Conservation (phyloP, 1,140 invertebrate genomes). For the Drosophila nigromelanica region DNA sequence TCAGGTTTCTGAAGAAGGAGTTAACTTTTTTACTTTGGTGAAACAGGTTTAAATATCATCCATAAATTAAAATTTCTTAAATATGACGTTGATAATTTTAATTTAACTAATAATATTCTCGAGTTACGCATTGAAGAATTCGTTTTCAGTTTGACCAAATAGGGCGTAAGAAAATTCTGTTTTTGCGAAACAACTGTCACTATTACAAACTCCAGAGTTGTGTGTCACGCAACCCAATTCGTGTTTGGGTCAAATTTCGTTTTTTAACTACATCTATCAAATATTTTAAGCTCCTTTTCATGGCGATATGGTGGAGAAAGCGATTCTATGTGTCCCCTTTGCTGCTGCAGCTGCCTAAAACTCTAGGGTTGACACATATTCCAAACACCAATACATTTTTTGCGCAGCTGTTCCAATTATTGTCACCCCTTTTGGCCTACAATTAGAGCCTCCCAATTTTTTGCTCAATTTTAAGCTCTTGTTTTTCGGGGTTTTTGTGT, state of each 20-base stretch:
- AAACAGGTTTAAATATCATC: too few relatives aligned
- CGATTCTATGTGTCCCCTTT: slow-evolving; percentile 9
- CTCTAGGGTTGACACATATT: slow-evolving; percentile 27
- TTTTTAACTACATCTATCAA: too few relatives aligned
- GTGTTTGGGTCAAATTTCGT: not conserved
- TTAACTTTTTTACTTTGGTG: too few relatives aligned
- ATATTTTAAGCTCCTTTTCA: not conserved
- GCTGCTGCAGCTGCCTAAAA: slow-evolving; percentile 18
- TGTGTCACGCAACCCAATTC: not conserved
- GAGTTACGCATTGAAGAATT: too few relatives aligned
- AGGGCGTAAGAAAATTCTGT: too few relatives aligned
- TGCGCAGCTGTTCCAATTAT: slow-evolving; percentile 63
- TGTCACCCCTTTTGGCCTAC: slow-evolving; percentile 49
- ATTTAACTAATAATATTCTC: too few relatives aligned
- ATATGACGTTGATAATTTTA: too few relatives aligned
- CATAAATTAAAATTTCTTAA: too few relatives aligned
- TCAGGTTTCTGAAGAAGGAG: too few relatives aligned
- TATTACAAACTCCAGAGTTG: too few relatives aligned
- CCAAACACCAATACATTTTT: slow-evolving; percentile 31
- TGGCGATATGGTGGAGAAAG: not conserved
- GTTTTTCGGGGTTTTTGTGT: slow-evolving; percentile 3
- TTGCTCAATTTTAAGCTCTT: not conserved
- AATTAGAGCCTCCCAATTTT: slow-evolving; percentile 25
- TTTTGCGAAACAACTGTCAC: too few relatives aligned
- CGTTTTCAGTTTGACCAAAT: too few relatives aligned